These are phyloP conservation scores for Enteromius anoplus DNA, from an alignment of 2,797 vertebrate species.

Conservation along the genomic window DNA sequence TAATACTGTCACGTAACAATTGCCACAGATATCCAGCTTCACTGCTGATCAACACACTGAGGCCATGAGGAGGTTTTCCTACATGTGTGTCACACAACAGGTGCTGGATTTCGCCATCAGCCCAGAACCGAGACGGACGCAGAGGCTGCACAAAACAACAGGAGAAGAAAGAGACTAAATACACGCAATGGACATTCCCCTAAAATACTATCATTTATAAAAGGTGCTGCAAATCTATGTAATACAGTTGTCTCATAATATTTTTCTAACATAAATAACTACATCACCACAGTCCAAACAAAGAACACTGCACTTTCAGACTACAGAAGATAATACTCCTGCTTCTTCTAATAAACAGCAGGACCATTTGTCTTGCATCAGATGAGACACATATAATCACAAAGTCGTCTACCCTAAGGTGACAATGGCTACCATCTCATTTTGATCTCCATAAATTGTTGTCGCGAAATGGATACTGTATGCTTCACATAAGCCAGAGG, in stretches of 20 bases:
- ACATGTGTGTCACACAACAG: constrained; percentile 69
- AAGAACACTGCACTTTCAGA: constrained; percentile 29
- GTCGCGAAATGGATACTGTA: constrained; percentile 55
- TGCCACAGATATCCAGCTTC: constrained; percentile 62
- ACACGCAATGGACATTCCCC: constrained; percentile 54
- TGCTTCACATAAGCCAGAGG: constrained; percentile 40
- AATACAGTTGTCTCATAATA: constrained; percentile 40
- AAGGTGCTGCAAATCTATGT: constrained; percentile 45
- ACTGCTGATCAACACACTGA: constrained; percentile 51
- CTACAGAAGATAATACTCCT: constrained; percentile 32
- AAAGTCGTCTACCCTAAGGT: constrained; percentile 46
- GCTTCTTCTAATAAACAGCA: constrained; percentile 30
- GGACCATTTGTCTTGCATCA: constrained; percentile 42
- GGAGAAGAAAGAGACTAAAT: constrained; percentile 40
- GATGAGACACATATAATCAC: constrained; percentile 50
- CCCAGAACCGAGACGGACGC: constrained; percentile 51
- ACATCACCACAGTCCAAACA: constrained; percentile 23
- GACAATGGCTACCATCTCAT: constrained; percentile 53
- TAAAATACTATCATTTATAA: constrained; percentile 39
- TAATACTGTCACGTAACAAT: constrained; percentile 71
- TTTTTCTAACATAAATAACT: constrained; percentile 26
- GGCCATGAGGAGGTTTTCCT: constrained; percentile 61
- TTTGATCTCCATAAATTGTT: constrained; percentile 55
- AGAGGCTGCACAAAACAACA: constrained; percentile 46
- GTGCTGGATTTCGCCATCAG: constrained; percentile 69